Percentiles rank a stretch among this genome's conserved stretches.
phyloP scores from a whole-genome alignment of 1,140 invertebrate genomes.

The Teleopsis dalmanni region DNA sequence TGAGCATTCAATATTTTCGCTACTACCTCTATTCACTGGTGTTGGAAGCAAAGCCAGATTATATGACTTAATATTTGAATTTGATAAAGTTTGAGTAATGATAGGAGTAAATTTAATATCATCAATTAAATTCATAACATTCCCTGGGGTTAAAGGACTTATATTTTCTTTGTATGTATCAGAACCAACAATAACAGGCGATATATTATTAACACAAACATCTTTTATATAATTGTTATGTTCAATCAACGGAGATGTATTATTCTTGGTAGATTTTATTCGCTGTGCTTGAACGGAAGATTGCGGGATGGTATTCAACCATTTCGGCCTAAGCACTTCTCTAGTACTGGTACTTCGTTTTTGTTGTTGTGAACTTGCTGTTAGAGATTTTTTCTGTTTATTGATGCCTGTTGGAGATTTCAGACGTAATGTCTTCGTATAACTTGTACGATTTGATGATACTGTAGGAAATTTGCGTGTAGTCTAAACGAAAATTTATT shows the following conservation, averaged over 20 bases:
- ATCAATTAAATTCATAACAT: conserved; percentile 32
- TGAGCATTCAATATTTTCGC: not conserved
- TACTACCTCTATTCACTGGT: conserved; percentile 12
- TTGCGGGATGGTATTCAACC: too few relatives aligned
- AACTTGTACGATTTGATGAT: conserved; percentile 8
- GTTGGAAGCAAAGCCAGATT: conserved; percentile 34
- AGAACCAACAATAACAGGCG: not conserved
- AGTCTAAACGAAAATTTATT: conserved; percentile 2
- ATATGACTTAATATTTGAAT: conserved; percentile 17
- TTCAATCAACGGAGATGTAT: conserved; percentile 9
- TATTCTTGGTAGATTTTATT: not conserved
- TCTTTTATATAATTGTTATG: conserved; percentile 12
- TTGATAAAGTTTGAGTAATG: conserved; percentile 5
- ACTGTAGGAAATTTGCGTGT: conserved; percentile 13
- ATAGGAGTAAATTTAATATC: conserved; percentile 37
- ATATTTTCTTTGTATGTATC: conserved; percentile 30
- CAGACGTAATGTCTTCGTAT: conserved; percentile 27
- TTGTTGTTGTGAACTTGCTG: not conserved
- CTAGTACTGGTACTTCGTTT: too few relatives aligned
- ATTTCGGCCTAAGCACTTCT: too few relatives aligned
- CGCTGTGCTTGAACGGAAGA: too few relatives aligned
- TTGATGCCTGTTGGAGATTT: conserved; percentile 25
- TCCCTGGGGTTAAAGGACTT: conserved; percentile 26
- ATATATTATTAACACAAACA: conserved; percentile 1
- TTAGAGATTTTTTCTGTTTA: conserved; percentile 1